These are phyloP conservation scores for Bugulina stolonifera DNA, from an alignment of 2,888 invertebrate species.

Conservation along the genomic window DNA sequence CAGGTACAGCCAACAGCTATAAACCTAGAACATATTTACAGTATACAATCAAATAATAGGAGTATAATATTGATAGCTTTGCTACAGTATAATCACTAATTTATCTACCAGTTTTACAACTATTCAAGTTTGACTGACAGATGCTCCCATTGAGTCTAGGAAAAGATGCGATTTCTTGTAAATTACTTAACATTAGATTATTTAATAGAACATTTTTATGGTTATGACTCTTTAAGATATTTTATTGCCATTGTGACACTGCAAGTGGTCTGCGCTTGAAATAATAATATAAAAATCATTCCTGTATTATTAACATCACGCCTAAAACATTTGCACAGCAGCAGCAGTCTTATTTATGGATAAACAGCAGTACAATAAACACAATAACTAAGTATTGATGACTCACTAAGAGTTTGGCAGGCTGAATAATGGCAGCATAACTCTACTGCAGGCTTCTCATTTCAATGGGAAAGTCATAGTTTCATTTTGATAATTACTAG, in stretches of 20 bases:
- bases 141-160: conserved; percentile 21
- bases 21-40: not conserved
- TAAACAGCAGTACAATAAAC: not conserved
- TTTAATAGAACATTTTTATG: not conserved
- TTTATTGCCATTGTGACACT: not conserved
- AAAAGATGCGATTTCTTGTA: not conserved
- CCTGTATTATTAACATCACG: not conserved
- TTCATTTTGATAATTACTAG: too few relatives aligned
- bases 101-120: conserved; percentile 8
- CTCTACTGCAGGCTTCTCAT: too few relatives aligned
- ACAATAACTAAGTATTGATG: not conserved
- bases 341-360: not conserved
- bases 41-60: not conserved
- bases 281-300: not conserved
- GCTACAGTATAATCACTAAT: conserved; percentile 12
- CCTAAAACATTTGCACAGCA: not conserved
- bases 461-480: too few relatives aligned
- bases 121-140: conserved; percentile 7
- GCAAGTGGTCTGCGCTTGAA: too few relatives aligned
- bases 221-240: not conserved
- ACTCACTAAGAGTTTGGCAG: too few relatives aligned
- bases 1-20: not conserved
- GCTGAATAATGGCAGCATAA: too few relatives aligned
- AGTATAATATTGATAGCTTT: not conserved
- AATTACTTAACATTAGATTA: not conserved